A percentile compares a stretch with the other conserved stretches of the same genome.
These are phyloP conservation scores for Frieseomelitta varia DNA, from an alignment of 1,140 invertebrate genomes.

Conservation along the genomic window DNA sequence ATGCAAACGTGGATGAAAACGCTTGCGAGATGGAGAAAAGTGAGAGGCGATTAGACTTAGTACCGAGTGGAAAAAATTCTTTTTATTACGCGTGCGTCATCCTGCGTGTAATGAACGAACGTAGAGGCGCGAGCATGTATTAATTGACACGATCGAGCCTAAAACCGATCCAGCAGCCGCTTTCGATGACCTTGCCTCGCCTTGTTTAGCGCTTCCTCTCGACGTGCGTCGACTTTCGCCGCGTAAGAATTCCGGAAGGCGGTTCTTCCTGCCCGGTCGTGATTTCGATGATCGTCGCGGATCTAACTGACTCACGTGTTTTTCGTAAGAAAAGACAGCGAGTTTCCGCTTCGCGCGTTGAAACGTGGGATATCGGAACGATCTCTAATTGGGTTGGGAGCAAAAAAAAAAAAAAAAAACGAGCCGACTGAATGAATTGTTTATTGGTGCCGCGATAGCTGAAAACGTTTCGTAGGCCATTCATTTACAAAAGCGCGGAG, in stretches of 20 bases:
- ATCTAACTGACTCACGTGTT: too few species aligned
- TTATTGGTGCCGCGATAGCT: conserved; percentile 15
- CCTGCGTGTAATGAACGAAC: neutral
- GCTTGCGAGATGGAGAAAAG: neutral
- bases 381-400: neutral
- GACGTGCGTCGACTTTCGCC: neutral
- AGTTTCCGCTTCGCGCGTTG: too few species aligned
- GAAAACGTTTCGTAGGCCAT: neutral
- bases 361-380: neutral
- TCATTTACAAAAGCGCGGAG: conserved; percentile 13
- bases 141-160: neutral
- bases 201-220: neutral
- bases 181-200: conserved; percentile 13
- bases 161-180: neutral
- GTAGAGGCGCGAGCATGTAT: neutral
- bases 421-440: neutral
- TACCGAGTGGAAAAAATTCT: neutral
- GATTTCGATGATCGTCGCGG: too few species aligned
- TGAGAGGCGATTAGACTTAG: neutral
- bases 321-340: neutral
- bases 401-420: too few species aligned
- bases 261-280: neutral
- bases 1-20: neutral
- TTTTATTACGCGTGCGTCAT: neutral
- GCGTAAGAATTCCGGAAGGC: conserved; percentile 9